Percentiles rank a stretch among this genome's conserved stretches.
These are phyloP conservation scores for Polietes domitor DNA, from an alignment of 2,888 invertebrate genomes.

Conservation along the genomic window DNA sequence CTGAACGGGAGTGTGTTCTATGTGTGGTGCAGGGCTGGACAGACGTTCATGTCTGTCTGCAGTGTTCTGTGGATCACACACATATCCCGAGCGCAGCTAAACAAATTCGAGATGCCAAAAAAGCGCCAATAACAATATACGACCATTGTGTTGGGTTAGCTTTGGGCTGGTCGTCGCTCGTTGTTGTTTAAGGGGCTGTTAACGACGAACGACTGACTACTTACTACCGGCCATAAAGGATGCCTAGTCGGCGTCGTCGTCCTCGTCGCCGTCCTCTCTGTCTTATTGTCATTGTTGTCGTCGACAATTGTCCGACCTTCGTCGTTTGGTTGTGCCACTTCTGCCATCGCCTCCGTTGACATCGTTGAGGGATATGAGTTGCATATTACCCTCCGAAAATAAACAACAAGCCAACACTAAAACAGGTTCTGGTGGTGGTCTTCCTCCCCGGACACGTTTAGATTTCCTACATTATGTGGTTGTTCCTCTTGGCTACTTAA, in stretches of 20 bases:
- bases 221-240: slow-evolving; percentile 60
- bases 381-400: slow-evolving; percentile 7
- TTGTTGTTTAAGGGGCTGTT: slow-evolving; percentile 57
- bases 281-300: slow-evolving; percentile 29
- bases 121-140: slow-evolving; percentile 45
- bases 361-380: slow-evolving; percentile 42
- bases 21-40: slow-evolving; percentile 13
- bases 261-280: slow-evolving; percentile 10
- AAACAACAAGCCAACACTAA: slow-evolving; percentile 24
- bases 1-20: neutral
- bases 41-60: slow-evolving; percentile 6
- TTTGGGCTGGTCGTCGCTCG: neutral
- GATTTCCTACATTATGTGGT: neutral
- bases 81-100: slow-evolving; percentile 53
- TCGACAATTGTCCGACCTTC: slow-evolving; percentile 65
- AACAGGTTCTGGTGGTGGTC: slow-evolving; percentile 48
- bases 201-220: slow-evolving; percentile 63
- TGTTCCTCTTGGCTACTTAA: neutral
- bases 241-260: slow-evolving; percentile 39
- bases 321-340: slow-evolving; percentile 41
- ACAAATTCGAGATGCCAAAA: slow-evolving; percentile 62
- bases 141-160: slow-evolving; percentile 57
- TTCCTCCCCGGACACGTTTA: neutral
- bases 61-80: slow-evolving; percentile 54
- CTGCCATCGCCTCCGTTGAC: slow-evolving; percentile 56